phyloP scores from a whole-genome alignment of 2,113 vertebrate species.

The Eptatretus burgeri region DNA sequence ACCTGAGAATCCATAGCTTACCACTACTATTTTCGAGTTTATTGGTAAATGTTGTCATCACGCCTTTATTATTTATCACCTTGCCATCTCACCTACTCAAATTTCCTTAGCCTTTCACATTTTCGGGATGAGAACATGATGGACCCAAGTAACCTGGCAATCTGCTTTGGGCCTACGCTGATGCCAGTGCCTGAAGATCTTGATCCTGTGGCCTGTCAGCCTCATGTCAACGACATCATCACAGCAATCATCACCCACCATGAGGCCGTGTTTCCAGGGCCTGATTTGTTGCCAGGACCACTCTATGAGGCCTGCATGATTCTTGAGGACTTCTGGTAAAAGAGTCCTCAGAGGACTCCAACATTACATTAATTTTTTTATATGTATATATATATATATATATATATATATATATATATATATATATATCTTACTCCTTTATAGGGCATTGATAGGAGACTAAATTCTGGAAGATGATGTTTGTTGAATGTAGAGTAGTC shows the following conservation, averaged over 20 bases:
- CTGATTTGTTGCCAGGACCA: not conserved
- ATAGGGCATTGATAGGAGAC: no score
- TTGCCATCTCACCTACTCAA: not conserved
- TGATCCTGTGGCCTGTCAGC: not conserved
- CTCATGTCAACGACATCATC: not conserved
- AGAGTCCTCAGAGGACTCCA: no score
- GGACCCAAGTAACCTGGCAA: not conserved
- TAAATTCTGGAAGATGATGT: no score
- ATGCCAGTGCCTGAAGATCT: not conserved
- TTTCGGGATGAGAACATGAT: conserved; percentile 5
- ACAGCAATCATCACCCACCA: not conserved
- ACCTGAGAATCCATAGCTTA: no score
- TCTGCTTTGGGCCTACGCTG: conserved; percentile 1
- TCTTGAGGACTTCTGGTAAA: not conserved
- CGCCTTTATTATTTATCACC: not conserved
- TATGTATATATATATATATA: no score
- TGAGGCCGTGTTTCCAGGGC: not conserved
- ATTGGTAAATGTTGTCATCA: no score
- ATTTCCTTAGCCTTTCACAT: not conserved
- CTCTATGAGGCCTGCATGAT: conserved; percentile 4
- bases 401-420: no score
- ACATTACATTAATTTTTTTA: no score
- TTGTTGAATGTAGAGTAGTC: no score
- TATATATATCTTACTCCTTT: no score
- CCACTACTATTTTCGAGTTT: no score